Conservation (phyloP, 2,797 vertebrate species). For the Calcarius lapponicus region DNA sequence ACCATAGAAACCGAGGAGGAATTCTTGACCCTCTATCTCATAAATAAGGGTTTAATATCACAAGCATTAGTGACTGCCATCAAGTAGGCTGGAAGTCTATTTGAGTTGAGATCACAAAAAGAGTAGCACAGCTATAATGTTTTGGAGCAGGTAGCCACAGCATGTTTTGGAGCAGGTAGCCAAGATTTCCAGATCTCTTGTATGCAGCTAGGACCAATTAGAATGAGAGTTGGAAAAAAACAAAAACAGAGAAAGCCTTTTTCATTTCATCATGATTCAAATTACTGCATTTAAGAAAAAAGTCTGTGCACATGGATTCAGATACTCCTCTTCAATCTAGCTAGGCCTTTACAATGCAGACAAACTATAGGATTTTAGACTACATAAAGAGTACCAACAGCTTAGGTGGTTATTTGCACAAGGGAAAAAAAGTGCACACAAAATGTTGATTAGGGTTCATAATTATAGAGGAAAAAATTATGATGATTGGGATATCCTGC, state of each 20-base stretch:
- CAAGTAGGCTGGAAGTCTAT: background rate
- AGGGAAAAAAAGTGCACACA: background rate
- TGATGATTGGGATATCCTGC: slow-evolving; percentile 80
- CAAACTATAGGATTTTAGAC: background rate
- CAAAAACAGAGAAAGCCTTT: background rate
- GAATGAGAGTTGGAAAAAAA: background rate
- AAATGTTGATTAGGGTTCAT: slow-evolving; percentile 27
- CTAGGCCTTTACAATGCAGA: background rate
- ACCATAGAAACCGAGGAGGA: background rate
- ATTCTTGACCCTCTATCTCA: background rate
- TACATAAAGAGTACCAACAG: background rate
- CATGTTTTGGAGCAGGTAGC: background rate
- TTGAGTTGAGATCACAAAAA: background rate
- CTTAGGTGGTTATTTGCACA: background rate
- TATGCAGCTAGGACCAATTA: background rate
- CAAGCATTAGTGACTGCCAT: background rate
- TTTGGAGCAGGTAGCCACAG: background rate
- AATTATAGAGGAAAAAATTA: slow-evolving; percentile 59
- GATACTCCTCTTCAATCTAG: background rate
- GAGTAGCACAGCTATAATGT: background rate
- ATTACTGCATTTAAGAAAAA: background rate
- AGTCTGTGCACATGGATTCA: background rate
- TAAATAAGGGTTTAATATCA: background rate
- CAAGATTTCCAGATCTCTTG: background rate
- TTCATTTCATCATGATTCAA: background rate